These are phyloP conservation scores for Eupithecia inturbata DNA, from an alignment of 2,888 invertebrate species.

Conservation along the genomic window DNA sequence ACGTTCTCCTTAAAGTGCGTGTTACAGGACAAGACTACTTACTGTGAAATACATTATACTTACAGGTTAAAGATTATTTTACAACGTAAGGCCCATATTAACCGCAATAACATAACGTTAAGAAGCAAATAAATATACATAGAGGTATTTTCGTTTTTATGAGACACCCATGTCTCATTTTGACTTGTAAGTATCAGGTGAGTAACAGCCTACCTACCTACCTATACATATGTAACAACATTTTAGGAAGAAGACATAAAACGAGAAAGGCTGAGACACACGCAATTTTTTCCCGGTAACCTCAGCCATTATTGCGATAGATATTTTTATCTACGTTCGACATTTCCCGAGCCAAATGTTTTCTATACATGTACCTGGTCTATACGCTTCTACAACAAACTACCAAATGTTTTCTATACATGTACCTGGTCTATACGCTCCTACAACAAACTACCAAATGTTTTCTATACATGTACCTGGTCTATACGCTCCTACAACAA, in stretches of 20 bases:
- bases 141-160: not conserved
- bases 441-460: too few relatives aligned
- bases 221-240: not conserved
- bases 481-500: too few relatives aligned
- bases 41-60: not conserved
- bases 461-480: too few relatives aligned
- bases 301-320: conserved; percentile 2
- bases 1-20: conserved; percentile 2
- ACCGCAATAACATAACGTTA: not conserved
- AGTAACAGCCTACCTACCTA: not conserved
- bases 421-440: too few relatives aligned
- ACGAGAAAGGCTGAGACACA: not conserved
- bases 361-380: too few relatives aligned
- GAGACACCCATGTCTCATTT: not conserved
- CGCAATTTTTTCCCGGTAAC: not conserved
- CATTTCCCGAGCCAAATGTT: conserved; percentile 7
- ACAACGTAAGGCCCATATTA: not conserved
- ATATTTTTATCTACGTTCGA: conserved; percentile 5
- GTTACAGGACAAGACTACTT: not conserved
- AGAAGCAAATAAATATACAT: not conserved
- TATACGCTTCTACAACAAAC: too few relatives aligned
- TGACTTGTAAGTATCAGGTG: not conserved
- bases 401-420: too few relatives aligned
- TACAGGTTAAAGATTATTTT: not conserved
- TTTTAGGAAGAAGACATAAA: not conserved